phyloP scores from a whole-genome alignment of 2,797 vertebrate species.

The Toxotes lorentzi region DNA sequence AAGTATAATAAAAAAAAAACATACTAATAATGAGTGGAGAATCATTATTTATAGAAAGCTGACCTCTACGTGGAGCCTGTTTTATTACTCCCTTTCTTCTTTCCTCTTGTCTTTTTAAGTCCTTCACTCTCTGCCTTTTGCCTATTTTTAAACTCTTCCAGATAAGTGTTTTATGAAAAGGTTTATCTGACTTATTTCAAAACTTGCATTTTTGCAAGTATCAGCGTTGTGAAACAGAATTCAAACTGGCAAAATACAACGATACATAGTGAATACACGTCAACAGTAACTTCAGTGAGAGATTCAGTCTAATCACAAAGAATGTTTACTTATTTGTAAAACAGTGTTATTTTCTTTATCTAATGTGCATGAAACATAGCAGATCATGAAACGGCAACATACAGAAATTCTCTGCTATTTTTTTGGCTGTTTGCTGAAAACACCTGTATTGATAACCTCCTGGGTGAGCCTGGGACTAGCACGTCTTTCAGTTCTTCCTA shows the following conservation, averaged over 20 bases:
- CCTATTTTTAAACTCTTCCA: slow-evolving; percentile 15
- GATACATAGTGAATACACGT: too few relatives aligned
- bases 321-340: background rate
- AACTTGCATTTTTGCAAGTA: background rate
- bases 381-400: background rate
- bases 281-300: background rate
- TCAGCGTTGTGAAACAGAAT: background rate
- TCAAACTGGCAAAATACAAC: background rate
- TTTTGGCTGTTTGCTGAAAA: background rate
- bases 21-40: slow-evolving; percentile 37
- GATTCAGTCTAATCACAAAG: background rate
- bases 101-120: slow-evolving; percentile 5
- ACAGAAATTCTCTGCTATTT: background rate
- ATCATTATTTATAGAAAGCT: slow-evolving; percentile 42
- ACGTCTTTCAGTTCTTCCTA: background rate
- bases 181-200: slow-evolving; percentile 10
- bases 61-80: background rate
- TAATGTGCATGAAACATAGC: slow-evolving; percentile 1
- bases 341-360: background rate
- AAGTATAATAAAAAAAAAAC: slow-evolving; percentile 46
- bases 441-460: background rate
- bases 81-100: slow-evolving; percentile 9
- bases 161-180: background rate
- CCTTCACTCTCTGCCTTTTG: background rate
- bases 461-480: background rate